A percentile compares a stretch with the other conserved stretches of the same genome.
These are phyloP conservation scores for Tetragnatha versicolor DNA, from an alignment of 1,140 invertebrate species.

Conservation along the genomic window DNA sequence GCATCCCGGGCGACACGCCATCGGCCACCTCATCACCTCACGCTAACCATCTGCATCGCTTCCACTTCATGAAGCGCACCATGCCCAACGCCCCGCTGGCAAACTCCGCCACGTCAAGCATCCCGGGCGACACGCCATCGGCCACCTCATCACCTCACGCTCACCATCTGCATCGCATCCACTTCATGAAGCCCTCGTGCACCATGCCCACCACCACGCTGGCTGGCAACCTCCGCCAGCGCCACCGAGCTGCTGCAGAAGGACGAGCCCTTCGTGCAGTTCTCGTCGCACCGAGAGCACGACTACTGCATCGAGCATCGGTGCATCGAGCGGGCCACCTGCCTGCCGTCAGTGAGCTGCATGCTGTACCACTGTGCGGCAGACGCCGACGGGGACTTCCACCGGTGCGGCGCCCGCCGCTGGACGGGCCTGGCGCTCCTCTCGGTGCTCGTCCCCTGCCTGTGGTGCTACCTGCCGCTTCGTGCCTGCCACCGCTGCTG, in stretches of 20 bases:
- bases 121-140: slow-evolving; percentile 35
- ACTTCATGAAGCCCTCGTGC: slow-evolving; percentile 62
- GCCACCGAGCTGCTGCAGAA: neutral
- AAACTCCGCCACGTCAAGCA: slow-evolving; percentile 19
- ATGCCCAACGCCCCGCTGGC: slow-evolving; percentile 39
- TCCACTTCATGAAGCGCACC: no score
- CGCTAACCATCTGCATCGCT: no score
- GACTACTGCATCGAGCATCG: slow-evolving; percentile 81
- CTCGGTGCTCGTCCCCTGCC: slow-evolving; percentile 86
- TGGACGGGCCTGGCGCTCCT: slow-evolving; percentile 89
- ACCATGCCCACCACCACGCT: neutral
- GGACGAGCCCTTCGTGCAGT: slow-evolving; percentile 78
- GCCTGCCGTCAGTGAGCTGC: slow-evolving; percentile 79
- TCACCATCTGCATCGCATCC: slow-evolving; percentile 66
- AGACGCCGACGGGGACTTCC: slow-evolving; percentile 76
- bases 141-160: slow-evolving; percentile 60
- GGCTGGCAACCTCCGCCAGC: neutral
- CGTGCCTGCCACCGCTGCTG: slow-evolving; percentile 83
- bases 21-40: no score
- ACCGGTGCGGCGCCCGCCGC: slow-evolving; percentile 72
- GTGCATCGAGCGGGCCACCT: slow-evolving; percentile 82
- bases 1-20: no score
- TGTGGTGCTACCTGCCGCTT: slow-evolving; percentile 90
- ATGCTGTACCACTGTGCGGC: slow-evolving; percentile 92
- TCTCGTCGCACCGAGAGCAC: slow-evolving; percentile 73